Evolutionary conservation across 2,888 invertebrate genomes (phyloP), one percentile per base, ranked within the genome.

Genomic region (Loripinus fragilis): DNA sequence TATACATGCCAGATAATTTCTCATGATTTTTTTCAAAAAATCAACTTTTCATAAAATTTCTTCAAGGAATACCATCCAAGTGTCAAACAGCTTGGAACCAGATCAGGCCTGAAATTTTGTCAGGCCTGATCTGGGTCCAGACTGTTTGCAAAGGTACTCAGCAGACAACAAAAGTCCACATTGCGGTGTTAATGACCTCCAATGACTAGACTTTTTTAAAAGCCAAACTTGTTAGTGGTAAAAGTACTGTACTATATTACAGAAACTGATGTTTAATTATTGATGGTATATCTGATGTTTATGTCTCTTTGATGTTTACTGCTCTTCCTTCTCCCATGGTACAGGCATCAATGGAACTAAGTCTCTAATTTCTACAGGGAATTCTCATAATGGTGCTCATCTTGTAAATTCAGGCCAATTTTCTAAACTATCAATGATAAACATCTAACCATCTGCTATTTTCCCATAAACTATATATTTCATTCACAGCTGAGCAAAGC

Each of bases 121-220:
- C n/a, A n/a, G n/a, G 60, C 12, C 5, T 60, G 60, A 60, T 23
- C 60, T 60, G 60, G 60, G 35, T 25, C 60, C 23, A 60, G 25
- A 60, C 25, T 60, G 60, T 28, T 60, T 23, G 60, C 60, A 60
- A 60, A 60, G 25, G 12, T 38, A 38, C 38, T 8, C 5, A 38
- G 38, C 38, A 38, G 38, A 38, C 12, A 12, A 38, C 38, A 38
- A 38, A 8, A 38, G 38, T 38, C 12, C n/a, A n/a, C n/a, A n/a
- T n/a, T n/a, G n/a, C n/a, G n/a, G n/a, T n/a, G n/a, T n/a, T n/a
- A n/a, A n/a, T n/a, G n/a, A n/a, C n/a, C n/a, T n/a, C n/a, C n/a
- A n/a, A n/a, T n/a, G n/a, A n/a, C n/a, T n/a, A n/a, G n/a, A n/a
- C n/a, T n/a, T n/a, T n/a, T n/a, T n/a, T n/a, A n/a, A n/a, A n/a